A percentile compares a stretch with the other conserved stretches of the same genome.
These are phyloP conservation scores for Drosophila nasuta DNA, from an alignment of 1,140 invertebrate genomes.

Conservation along the genomic window DNA sequence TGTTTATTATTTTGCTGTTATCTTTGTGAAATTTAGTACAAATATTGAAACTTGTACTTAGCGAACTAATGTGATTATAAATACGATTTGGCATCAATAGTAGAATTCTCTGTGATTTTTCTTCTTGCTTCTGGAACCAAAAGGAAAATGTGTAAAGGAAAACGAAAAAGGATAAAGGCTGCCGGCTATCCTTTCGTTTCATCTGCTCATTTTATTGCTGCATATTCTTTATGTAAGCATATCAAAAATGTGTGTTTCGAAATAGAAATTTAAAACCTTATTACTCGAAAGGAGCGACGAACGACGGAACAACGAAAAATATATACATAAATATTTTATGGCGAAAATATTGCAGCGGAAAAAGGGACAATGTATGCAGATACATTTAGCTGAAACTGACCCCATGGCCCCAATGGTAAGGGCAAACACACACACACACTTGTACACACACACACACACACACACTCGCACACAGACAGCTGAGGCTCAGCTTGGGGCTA, in stretches of 20 bases:
- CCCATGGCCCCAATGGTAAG: slow-evolving; percentile 14
- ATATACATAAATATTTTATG: slow-evolving; percentile 79
- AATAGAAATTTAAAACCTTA: slow-evolving; percentile 83
- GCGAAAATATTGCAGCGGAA: slow-evolving; percentile 76
- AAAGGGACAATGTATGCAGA: slow-evolving; percentile 77
- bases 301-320: slow-evolving; percentile 1
- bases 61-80: no score
- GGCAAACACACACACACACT: background rate
- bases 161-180: slow-evolving; percentile 4
- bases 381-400: slow-evolving; percentile 57
- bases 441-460: no score
- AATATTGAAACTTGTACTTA: no score
- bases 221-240: slow-evolving; percentile 61
- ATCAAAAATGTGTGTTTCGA: slow-evolving; percentile 74
- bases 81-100: background rate
- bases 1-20: no score
- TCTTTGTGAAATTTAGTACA: no score
- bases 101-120: background rate
- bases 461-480: background rate
- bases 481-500: slow-evolving; percentile 51
- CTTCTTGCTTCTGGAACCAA: background rate
- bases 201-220: slow-evolving; percentile 58
- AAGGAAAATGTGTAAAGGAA: background rate
- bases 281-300: slow-evolving; percentile 46
- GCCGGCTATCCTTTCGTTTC: slow-evolving; percentile 27